These are phyloP conservation scores for Muntiacus reevesi DNA, from an alignment of 2,113 vertebrate genomes.

Conservation along the genomic window DNA sequence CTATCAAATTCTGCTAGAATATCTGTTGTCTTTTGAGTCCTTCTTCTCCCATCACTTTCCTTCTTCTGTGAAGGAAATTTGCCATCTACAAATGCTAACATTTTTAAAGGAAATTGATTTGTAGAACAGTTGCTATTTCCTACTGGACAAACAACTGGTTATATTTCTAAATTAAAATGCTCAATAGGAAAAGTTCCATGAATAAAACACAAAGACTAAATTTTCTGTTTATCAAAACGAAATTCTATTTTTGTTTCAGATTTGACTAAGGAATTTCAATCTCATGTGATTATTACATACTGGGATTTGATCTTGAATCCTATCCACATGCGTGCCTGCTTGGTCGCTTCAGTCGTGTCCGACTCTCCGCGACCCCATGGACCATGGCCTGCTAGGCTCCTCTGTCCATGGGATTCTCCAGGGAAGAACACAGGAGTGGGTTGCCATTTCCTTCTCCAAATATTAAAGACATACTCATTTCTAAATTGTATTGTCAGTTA, in stretches of 20 bases:
- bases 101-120: neutral
- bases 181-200: neutral
- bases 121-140: neutral
- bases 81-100: neutral
- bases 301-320: slow-evolving; percentile 32
- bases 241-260: slow-evolving; percentile 50
- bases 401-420: neutral
- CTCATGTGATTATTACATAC: neutral
- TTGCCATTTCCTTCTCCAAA: neutral
- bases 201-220: slow-evolving; percentile 10
- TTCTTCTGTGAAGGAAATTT: neutral
- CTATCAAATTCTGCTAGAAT: neutral
- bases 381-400: neutral
- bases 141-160: neutral
- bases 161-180: neutral
- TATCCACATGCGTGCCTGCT: neutral
- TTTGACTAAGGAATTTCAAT: slow-evolving; percentile 5
- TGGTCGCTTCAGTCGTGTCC: rapidly evolving
- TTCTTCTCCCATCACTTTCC: neutral
- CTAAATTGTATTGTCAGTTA: slow-evolving; percentile 64
- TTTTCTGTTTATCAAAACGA: slow-evolving; percentile 6
- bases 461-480: slow-evolving; percentile 46
- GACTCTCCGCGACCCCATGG: rapidly evolving
- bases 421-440: neutral
- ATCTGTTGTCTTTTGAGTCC: neutral